Percentiles rank a stretch among this genome's conserved stretches.
phyloP scores from a whole-genome alignment of 2,888 invertebrate species.

The Tortrix viridana region DNA sequence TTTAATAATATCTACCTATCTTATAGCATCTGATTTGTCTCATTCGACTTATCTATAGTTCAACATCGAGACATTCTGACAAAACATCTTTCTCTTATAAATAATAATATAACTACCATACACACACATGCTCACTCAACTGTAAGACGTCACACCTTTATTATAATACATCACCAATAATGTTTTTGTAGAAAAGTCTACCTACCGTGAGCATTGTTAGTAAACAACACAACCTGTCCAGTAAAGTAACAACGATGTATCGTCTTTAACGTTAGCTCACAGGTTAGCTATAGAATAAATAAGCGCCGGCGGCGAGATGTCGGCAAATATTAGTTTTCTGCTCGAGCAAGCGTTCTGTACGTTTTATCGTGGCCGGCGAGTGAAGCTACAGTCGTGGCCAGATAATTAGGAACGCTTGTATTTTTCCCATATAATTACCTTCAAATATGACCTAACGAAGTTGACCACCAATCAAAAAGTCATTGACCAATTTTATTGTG shows the following conservation, averaged over 20 bases:
- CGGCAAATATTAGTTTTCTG: conserved; percentile 1
- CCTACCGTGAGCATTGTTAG: neutral
- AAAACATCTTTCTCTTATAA: conserved; percentile 10
- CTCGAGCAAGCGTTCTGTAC: conserved; percentile 2
- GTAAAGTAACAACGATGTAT: no score
- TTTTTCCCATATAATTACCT: no score
- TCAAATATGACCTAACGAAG: no score
- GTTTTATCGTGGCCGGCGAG: conserved; percentile 20
- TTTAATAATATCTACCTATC: no score
- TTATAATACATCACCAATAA: neutral
- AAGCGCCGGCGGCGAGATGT: conserved; percentile 2
- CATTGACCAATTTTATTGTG: no score
- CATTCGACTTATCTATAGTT: neutral
- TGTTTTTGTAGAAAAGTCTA: conserved; percentile 2
- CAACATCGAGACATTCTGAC: conserved; percentile 1
- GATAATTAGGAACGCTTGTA: no score
- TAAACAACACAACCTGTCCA: conserved; percentile 6
- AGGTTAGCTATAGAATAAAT: neutral
- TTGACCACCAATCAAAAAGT: no score
- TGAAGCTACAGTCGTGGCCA: no score
- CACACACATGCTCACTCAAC: neutral
- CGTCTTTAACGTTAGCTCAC: no score
- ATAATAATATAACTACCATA: neutral
- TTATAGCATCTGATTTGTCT: no score
- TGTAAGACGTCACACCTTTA: conserved; percentile 1